Conservation (phyloP, 2,888 invertebrate species). For the Microctonus aethiopoides region DNA sequence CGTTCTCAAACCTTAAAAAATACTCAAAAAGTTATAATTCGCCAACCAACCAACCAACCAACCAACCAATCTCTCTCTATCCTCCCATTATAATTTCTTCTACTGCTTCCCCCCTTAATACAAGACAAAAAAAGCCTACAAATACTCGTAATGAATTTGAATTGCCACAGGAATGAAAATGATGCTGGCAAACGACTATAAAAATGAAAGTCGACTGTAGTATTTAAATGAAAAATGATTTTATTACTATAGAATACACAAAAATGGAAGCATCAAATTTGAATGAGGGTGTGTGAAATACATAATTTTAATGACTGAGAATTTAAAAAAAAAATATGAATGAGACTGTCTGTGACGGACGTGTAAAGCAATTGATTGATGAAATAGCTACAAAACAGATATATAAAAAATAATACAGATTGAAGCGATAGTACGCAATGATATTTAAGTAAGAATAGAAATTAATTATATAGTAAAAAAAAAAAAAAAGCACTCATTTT, state of each 20-base stretch:
- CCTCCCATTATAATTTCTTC: background rate
- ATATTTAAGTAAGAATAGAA: constrained; percentile 18
- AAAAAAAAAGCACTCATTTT: background rate
- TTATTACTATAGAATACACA: background rate
- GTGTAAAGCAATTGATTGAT: background rate
- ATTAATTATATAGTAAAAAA: background rate
- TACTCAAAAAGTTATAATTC: constrained; percentile 52
- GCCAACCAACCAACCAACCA: constrained; percentile 42
- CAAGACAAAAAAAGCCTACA: background rate
- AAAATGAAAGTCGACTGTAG: background rate
- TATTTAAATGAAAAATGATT: background rate
- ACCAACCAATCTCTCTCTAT: constrained; percentile 30
- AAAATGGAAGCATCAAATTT: background rate
- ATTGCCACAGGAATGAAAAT: background rate
- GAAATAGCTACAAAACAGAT: background rate
- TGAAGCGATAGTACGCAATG: constrained; percentile 12
- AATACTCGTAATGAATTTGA: background rate
- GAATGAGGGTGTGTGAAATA: background rate
- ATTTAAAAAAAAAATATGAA: constrained; percentile 24
- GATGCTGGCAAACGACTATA: background rate
- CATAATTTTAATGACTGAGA: constrained; percentile 11
- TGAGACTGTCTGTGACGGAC: constrained; percentile 24
- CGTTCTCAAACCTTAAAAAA: constrained; percentile 49
- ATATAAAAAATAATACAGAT: background rate
- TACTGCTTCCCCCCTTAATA: background rate